Evolutionary conservation across 2,888 invertebrate genomes (phyloP).

Genomic region (Polylopha cassiicola): DNA sequence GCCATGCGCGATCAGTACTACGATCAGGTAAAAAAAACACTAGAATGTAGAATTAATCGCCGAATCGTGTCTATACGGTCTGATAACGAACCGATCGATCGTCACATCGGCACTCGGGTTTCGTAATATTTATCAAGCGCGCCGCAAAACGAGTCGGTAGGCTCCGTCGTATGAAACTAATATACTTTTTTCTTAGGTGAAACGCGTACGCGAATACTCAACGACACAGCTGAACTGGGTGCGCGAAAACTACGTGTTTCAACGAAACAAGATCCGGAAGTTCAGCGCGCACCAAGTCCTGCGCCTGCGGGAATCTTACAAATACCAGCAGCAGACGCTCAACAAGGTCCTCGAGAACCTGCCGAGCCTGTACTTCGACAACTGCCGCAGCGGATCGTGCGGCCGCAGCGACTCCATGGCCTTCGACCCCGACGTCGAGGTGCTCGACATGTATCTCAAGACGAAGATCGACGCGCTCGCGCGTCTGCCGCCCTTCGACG

Average conservation of each 20-base stretch:
- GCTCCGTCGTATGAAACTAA: too few relatives aligned
- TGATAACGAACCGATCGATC: too few relatives aligned
- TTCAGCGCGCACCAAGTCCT: slow-evolving; percentile 95
- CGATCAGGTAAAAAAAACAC: slow-evolving; percentile 83
- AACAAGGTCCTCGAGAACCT: slow-evolving; percentile 96
- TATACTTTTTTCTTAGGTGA: slow-evolving; percentile 80
- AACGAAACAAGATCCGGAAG: slow-evolving; percentile 94
- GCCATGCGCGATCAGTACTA: slow-evolving; percentile 93
- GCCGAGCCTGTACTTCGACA: slow-evolving; percentile 93
- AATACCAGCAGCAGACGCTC: slow-evolving; percentile 95
- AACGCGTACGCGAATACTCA: slow-evolving; percentile 94
- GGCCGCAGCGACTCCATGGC: slow-evolving; percentile 85
- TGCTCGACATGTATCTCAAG: slow-evolving; percentile 82
- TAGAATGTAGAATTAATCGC: background rate
- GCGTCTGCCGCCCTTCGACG: slow-evolving; percentile 74
- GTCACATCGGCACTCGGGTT: too few relatives aligned
- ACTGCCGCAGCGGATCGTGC: slow-evolving; percentile 91
- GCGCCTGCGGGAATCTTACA: slow-evolving; percentile 93
- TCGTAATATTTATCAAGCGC: too few relatives aligned
- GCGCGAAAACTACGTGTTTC: slow-evolving; percentile 96
- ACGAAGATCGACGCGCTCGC: slow-evolving; percentile 79
- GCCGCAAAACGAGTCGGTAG: too few relatives aligned
- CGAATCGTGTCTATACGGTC: too few relatives aligned
- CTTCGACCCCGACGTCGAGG: slow-evolving; percentile 81
- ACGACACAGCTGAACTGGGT: slow-evolving; percentile 94